phyloP scores from a whole-genome alignment of 1,140 invertebrate genomes.

The Drosophila lacertosa region DNA sequence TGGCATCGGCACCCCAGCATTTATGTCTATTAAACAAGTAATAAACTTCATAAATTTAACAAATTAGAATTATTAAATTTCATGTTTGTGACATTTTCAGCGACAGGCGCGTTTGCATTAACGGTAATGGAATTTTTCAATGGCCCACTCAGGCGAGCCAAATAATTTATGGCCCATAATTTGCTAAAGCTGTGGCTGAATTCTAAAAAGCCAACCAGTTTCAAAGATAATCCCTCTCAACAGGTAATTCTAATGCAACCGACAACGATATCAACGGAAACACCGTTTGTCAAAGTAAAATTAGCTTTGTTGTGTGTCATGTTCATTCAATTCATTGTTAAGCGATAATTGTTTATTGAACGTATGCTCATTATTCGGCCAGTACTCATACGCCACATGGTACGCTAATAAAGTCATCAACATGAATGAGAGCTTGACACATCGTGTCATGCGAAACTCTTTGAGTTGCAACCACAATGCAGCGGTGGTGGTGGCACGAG shows the following conservation, averaged over 20 bases:
- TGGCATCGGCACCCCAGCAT: conserved; percentile 35
- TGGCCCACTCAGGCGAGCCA: conserved; percentile 9
- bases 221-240: conserved; percentile 26
- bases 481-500: conserved; percentile 22
- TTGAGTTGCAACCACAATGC: conserved; percentile 59
- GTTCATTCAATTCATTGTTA: conserved; percentile 16
- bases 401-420: conserved; percentile 71
- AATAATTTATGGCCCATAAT: conserved; percentile 33
- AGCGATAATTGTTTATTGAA: conserved; percentile 56
- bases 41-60: conserved; percentile 73
- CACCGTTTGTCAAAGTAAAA: background rate
- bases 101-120: conserved; percentile 27
- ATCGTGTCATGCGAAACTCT: conserved; percentile 51
- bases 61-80: conserved; percentile 80
- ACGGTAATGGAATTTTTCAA: conserved; percentile 53
- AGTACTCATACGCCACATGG: conserved; percentile 57
- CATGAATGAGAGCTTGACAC: conserved; percentile 31
- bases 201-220: background rate
- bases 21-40: conserved; percentile 69
- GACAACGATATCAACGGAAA: background rate
- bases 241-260: conserved; percentile 16
- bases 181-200: conserved; percentile 17
- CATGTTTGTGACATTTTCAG: conserved; percentile 57
- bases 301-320: background rate
- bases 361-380: conserved; percentile 68